Evolutionary conservation across 2,113 vertebrate species (phyloP), one percentile per base, ranked within the genome.

Genomic region (Tachysurus fulvidraco): DNA sequence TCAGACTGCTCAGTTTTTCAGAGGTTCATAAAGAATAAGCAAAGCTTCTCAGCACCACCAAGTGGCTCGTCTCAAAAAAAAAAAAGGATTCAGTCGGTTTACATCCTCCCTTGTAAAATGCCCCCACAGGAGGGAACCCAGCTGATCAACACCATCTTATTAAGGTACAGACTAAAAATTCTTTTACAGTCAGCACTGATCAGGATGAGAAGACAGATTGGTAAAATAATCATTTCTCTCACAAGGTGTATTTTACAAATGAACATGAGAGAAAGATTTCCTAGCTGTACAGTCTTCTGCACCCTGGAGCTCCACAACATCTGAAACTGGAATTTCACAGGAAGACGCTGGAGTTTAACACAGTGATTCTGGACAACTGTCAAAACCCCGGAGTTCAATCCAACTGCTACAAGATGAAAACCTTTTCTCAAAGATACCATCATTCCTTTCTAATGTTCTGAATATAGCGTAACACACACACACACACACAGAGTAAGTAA

Each of bases 41-140:
- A 54, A 25, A 77, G 85, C 46, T 65, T 50, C n/a, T 21, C 84
- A 73, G 81, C 77, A 67, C 83, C 86, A 78, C 86, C 88, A 55
- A 79, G 88, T 87, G 88, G 88, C 73, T 83, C 76, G 4, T 83
- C 0, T 64, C 64, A 25, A 44, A 65, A 81, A 67, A 25, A 44
- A 65, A 81, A 67, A 76, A 50, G 1, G 10, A 10, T 71, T 41
- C 23, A 76, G 21, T 50, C 4, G 21, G 11, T 5, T 44, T 46
- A 50, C 21, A 11, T 21, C 19, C 44, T 14, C 12, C 7, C 74
- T 19, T 16, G 44, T 25, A n/a, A 76, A 76, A 21, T 11, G 73
- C n/a, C n/a, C n/a, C n/a, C 36, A 17, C 3, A 65, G 25, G 62
- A 28, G 3, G 12, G 25, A 69, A 36, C 28, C 28, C 52, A 79